These are phyloP conservation scores for Penaeus monodon DNA, from an alignment of 2,888 invertebrate genomes.

Conservation along the genomic window DNA sequence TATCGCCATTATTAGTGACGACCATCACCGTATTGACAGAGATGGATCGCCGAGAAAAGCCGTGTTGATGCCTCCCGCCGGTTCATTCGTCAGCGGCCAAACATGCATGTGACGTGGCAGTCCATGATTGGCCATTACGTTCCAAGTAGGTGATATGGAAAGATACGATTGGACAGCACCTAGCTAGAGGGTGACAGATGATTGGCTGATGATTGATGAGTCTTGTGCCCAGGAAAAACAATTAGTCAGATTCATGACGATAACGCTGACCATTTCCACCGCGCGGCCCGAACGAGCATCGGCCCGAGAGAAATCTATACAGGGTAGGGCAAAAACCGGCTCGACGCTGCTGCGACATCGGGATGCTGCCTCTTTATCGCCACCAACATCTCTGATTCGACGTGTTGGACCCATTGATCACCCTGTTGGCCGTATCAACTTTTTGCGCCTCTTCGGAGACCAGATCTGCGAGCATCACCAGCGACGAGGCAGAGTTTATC, in stretches of 20 bases:
- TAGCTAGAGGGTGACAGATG: constrained; percentile 40
- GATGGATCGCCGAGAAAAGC: constrained; percentile 46
- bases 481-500: constrained; percentile 18
- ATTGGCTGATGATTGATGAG: constrained; percentile 53
- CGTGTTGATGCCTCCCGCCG: constrained; percentile 38
- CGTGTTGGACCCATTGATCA: constrained; percentile 57
- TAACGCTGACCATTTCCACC: constrained; percentile 44
- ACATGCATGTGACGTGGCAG: constrained; percentile 42
- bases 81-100: constrained; percentile 44
- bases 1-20: constrained; percentile 55
- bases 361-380: constrained; percentile 39
- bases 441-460: constrained; percentile 42
- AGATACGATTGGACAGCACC: constrained; percentile 42
- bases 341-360: constrained; percentile 15
- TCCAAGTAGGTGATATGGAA: constrained; percentile 28
- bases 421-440: constrained; percentile 53
- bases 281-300: not conserved
- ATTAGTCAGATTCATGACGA: constrained; percentile 54
- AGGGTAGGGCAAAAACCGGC: constrained; percentile 34
- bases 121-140: constrained; percentile 31
- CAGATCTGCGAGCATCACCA: constrained; percentile 39
- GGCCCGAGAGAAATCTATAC: not conserved
- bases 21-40: constrained; percentile 45
- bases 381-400: constrained; percentile 41
- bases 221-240: constrained; percentile 44